These are phyloP conservation scores for Acropora yongei DNA, from an alignment of 64 coral and sea anemone species.

Conservation along the genomic window DNA sequence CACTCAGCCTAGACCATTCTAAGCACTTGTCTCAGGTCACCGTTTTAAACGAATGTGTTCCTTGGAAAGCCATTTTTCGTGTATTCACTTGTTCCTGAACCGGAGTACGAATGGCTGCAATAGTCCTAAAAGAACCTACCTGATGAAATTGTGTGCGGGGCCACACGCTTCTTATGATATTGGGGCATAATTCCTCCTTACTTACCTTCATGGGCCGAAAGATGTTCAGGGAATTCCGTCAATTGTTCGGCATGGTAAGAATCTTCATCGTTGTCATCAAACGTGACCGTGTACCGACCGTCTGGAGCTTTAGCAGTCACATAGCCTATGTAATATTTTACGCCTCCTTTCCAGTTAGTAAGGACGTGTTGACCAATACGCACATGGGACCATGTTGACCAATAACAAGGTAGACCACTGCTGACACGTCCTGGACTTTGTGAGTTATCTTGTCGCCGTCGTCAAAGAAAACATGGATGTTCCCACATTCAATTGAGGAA, in stretches of 20 bases:
- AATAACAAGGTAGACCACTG: no score
- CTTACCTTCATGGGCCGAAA: neutral
- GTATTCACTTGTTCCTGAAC: no score
- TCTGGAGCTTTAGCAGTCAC: slow-evolving; percentile 54
- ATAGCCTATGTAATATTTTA: slow-evolving; percentile 60
- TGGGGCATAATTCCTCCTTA: no score
- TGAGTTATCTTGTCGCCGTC: slow-evolving; percentile 30
- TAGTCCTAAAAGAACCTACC: neutral
- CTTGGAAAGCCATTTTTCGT: no score
- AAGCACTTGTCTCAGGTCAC: no score
- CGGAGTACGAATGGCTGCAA: no score
- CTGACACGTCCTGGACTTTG: neutral
- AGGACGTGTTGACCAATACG: slow-evolving; percentile 55
- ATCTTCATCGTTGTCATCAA: slow-evolving; percentile 75
- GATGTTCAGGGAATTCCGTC: neutral
- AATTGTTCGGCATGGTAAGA: neutral
- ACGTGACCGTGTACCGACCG: slow-evolving; percentile 50
- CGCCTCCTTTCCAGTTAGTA: slow-evolving; percentile 26
- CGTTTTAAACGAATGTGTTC: no score
- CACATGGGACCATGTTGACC: neutral
- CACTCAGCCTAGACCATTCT: no score
- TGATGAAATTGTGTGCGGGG: neutral
- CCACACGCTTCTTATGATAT: neutral
- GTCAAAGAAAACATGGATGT: slow-evolving; percentile 54
- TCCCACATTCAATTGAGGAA: neutral